Evolutionary conservation across 2,888 invertebrate genomes (phyloP).

Genomic region (Melanotus villosus): DNA sequence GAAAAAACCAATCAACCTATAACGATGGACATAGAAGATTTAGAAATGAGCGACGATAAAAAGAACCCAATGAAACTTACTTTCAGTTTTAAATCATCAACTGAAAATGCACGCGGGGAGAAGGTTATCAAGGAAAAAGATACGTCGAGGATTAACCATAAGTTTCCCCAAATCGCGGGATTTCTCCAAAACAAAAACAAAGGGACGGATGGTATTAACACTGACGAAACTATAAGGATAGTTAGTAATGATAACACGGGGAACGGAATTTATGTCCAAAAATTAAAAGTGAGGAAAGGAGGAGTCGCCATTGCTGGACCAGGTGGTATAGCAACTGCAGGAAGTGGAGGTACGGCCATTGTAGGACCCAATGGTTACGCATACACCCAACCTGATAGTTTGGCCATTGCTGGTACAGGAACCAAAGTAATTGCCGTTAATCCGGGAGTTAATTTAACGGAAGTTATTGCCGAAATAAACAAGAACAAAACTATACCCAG

Average conservation of each 20-base stretch:
- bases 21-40: constrained; percentile 38
- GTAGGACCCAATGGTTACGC: constrained; percentile 85
- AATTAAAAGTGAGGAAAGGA: constrained; percentile 79
- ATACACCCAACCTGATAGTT: constrained; percentile 81
- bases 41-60: constrained; percentile 37
- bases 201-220: not conserved
- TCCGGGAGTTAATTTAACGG: constrained; percentile 73
- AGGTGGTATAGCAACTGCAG: constrained; percentile 86
- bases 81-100: constrained; percentile 6
- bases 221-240: not conserved
- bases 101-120: not conserved
- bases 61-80: constrained; percentile 29
- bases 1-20: not conserved
- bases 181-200: not conserved
- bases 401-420: constrained; percentile 83
- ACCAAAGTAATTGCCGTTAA: constrained; percentile 80
- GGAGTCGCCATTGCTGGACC: constrained; percentile 87
- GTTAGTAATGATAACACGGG: constrained; percentile 67
- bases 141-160: constrained; percentile 5
- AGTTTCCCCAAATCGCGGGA: not conserved
- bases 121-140: not conserved
- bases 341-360: constrained; percentile 84
- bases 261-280: constrained; percentile 79
- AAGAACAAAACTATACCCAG: constrained; percentile 61
- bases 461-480: constrained; percentile 61